These are phyloP conservation scores for Lochmaea crataegi DNA, from an alignment of 2,888 invertebrate genomes.

Conservation along the genomic window DNA sequence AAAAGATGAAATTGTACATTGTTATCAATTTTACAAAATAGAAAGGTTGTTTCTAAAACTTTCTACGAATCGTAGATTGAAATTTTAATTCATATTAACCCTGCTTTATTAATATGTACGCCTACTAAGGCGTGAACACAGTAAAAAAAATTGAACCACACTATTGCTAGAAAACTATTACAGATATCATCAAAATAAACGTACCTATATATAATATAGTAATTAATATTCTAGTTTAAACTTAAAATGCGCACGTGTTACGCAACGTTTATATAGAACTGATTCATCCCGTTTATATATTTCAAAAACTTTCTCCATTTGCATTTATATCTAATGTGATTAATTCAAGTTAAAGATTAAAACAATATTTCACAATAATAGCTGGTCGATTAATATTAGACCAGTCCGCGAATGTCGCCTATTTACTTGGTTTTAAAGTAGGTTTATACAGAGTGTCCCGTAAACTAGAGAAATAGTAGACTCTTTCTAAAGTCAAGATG, in stretches of 20 bases:
- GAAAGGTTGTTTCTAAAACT: too few species aligned
- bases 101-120: too few species aligned
- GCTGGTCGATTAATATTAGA: slow-evolving; percentile 13
- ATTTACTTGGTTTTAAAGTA: background rate
- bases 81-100: too few species aligned
- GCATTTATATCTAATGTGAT: slow-evolving; percentile 18
- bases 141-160: too few species aligned
- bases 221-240: background rate
- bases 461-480: too few species aligned
- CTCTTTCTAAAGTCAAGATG: too few species aligned
- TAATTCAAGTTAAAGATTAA: slow-evolving; percentile 27
- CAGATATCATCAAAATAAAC: background rate
- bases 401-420: background rate
- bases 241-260: background rate
- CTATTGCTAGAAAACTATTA: background rate
- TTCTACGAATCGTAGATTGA: too few species aligned
- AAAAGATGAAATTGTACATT: too few species aligned
- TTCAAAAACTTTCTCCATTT: slow-evolving; percentile 12
- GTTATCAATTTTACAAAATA: too few species aligned
- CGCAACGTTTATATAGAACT: background rate
- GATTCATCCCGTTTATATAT: slow-evolving; percentile 14
- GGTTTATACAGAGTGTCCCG: too few species aligned
- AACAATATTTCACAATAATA: slow-evolving; percentile 31
- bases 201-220: background rate
- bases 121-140: slow-evolving; percentile 2